Evolutionary conservation across 1,140 invertebrate genomes (phyloP).

Genomic region (Lordiphosa mommai): DNA sequence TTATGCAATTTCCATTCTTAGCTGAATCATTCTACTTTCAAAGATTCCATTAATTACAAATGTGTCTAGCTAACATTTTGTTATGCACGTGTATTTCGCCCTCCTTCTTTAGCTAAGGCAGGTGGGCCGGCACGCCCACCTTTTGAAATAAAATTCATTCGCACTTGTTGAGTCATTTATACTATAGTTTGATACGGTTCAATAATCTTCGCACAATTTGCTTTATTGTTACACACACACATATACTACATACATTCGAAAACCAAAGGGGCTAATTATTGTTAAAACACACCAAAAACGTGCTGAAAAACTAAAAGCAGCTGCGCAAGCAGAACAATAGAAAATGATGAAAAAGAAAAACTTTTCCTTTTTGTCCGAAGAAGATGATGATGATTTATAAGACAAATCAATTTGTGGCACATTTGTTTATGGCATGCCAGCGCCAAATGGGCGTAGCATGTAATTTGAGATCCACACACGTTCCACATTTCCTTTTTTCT

Average conservation of each 20-base stretch:
- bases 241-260: too few relatives aligned
- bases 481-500: conserved; percentile 29
- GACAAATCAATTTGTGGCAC: conserved; percentile 69
- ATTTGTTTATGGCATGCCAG: conserved; percentile 43
- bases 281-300: conserved; percentile 45
- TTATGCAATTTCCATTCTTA: conserved; percentile 1
- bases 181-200: conserved; percentile 24
- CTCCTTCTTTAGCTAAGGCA: conserved; percentile 9
- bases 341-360: conserved; percentile 25
- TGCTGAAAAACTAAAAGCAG: conserved; percentile 66
- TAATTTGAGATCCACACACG: conserved; percentile 48
- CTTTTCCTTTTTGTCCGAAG: conserved; percentile 26
- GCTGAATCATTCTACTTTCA: conserved; percentile 39
- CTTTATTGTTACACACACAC: too few relatives aligned
- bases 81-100: conserved; percentile 46
- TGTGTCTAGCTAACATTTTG: conserved; percentile 36
- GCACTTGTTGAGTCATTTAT: conserved; percentile 30
- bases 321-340: conserved; percentile 8
- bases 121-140: conserved; percentile 15
- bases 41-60: conserved; percentile 56
- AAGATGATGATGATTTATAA: conserved; percentile 55
- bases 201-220: conserved; percentile 55
- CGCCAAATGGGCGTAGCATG: conserved; percentile 21
- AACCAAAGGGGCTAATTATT: conserved; percentile 58
- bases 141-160: conserved; percentile 11